Percentiles rank a stretch among this genome's conserved stretches.
These are phyloP conservation scores for Scolopax rusticola DNA, from an alignment of 2,797 vertebrate genomes.

Conservation along the genomic window DNA sequence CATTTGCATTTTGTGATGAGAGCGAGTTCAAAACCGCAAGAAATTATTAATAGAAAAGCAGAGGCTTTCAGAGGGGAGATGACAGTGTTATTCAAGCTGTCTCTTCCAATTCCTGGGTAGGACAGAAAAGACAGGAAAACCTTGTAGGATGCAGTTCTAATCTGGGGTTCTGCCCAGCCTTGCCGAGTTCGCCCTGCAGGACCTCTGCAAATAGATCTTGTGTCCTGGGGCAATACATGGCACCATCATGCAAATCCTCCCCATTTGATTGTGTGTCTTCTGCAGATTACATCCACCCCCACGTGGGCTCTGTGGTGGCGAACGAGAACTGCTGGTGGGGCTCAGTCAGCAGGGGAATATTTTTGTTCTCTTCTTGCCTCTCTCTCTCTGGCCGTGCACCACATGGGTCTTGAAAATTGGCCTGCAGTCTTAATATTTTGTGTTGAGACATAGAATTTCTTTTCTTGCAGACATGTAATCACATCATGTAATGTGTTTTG, in stretches of 20 bases:
- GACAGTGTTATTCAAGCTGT: background rate
- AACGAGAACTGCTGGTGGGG: background rate
- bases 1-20: background rate
- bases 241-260: background rate
- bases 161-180: background rate
- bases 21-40: background rate
- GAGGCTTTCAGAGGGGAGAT: background rate
- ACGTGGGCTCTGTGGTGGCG: background rate
- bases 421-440: background rate
- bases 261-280: background rate
- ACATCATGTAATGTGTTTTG: background rate
- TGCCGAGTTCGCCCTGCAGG: background rate
- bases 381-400: background rate
- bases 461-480: background rate
- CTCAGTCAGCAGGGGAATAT: background rate
- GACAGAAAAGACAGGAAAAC: background rate
- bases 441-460: background rate
- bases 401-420: background rate
- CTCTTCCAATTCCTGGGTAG: background rate
- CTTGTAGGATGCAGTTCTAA: background rate
- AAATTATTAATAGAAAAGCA: slow-evolving; percentile 24
- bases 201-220: background rate
- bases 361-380: background rate
- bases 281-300: background rate
- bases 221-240: background rate